Conservation (phyloP, 2,797 vertebrate species). For the Valencia hispanica region DNA sequence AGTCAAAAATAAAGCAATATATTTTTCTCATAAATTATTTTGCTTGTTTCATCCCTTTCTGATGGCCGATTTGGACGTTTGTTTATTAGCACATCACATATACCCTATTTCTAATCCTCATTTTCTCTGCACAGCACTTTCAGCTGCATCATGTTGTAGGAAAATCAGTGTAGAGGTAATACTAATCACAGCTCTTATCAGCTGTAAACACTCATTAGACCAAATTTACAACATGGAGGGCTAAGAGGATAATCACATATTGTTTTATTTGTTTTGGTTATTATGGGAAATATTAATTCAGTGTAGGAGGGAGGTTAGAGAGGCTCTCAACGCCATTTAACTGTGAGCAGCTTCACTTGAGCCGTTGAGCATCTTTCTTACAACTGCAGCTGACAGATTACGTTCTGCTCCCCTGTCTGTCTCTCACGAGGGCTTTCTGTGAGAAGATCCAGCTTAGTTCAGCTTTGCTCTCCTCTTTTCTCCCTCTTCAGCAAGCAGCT, state of each 20-base stretch:
- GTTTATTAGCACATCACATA: not conserved
- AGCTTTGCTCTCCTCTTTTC: conserved; percentile 14
- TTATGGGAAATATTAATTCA: conserved; percentile 32
- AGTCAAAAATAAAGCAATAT: not conserved
- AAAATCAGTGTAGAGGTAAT: conserved; percentile 13
- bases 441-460: conserved; percentile 21
- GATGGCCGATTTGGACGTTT: not conserved
- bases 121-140: conserved; percentile 10
- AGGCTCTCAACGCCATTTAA: conserved; percentile 20
- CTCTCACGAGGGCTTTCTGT: conserved; percentile 11
- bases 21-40: conserved; percentile 9
- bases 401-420: conserved; percentile 2
- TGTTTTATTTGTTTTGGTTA: conserved; percentile 26
- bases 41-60: not conserved
- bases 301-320: conserved; percentile 32
- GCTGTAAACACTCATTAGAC: conserved; percentile 24
- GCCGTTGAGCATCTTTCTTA: not conserved
- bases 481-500: conserved; percentile 26
- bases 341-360: conserved; percentile 8
- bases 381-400: conserved; percentile 4
- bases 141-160: not conserved
- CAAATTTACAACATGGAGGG: conserved; percentile 3
- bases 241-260: conserved; percentile 34
- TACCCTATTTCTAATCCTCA: conserved; percentile 3
- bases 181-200: conserved; percentile 17